A percentile compares a stretch with the other conserved stretches of the same genome.
phyloP scores from a whole-genome alignment of 2,113 vertebrate genomes.

The Chlamydotis undulata region DNA sequence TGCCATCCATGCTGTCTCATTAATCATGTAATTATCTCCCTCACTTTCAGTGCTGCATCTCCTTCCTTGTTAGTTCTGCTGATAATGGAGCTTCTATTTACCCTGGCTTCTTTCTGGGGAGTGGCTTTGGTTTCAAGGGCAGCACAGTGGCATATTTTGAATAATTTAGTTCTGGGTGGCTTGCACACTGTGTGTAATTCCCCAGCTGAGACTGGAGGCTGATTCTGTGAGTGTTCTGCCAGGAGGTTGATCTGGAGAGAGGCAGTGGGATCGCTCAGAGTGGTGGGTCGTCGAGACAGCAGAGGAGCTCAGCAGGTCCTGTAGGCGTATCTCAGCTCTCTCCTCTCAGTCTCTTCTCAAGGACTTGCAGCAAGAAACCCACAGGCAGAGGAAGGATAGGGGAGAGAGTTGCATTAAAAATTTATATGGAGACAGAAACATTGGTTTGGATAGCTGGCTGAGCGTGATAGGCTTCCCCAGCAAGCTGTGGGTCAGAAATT shows the following conservation, averaged over 20 bases:
- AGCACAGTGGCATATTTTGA: constrained; percentile 38
- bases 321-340: neutral
- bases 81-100: constrained; percentile 32
- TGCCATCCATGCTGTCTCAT: constrained; percentile 28
- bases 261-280: neutral
- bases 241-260: neutral
- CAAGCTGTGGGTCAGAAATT: neutral
- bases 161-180: constrained; percentile 47
- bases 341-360: neutral
- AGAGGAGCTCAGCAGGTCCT: neutral
- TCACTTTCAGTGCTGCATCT: constrained; percentile 27
- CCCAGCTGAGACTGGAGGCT: neutral
- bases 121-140: constrained; percentile 13
- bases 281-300: neutral
- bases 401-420: neutral
- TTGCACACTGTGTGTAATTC: constrained; percentile 9
- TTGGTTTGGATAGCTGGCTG: neutral
- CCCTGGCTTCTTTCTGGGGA: neutral
- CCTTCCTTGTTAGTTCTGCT: neutral
- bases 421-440: neutral
- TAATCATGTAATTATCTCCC: constrained; percentile 37
- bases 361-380: neutral
- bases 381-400: neutral
- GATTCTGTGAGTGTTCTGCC: neutral
- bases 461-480: neutral